Evolutionary conservation across 2,888 invertebrate species (phyloP).

Genomic region (Hypselothyrea guttata): DNA sequence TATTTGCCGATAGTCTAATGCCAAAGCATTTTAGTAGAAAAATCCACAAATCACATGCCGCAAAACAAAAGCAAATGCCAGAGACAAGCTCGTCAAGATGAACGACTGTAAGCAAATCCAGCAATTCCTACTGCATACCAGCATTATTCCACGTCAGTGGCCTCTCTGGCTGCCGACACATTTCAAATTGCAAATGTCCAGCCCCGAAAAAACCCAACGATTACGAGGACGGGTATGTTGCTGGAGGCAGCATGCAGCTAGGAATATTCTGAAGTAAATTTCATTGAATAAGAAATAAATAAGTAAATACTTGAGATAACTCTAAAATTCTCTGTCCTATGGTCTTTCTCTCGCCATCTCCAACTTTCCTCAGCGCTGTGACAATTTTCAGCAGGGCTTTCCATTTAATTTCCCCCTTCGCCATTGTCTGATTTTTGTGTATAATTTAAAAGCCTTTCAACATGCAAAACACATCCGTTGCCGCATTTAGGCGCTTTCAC

Average conservation of each 20-base stretch:
- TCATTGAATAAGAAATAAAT: constrained; percentile 73
- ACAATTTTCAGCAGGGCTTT: constrained; percentile 45
- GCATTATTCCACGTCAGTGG: constrained; percentile 73
- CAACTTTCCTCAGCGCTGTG: constrained; percentile 29
- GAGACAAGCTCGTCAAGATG: constrained; percentile 50
- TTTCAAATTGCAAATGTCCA: constrained; percentile 67
- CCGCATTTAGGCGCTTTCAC: constrained; percentile 51
- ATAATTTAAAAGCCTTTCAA: constrained; percentile 51
- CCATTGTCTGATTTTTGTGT: constrained; percentile 19
- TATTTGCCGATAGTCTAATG: constrained; percentile 60
- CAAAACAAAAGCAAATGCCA: constrained; percentile 65
- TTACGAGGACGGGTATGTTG: constrained; percentile 31
- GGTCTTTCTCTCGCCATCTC: neutral
- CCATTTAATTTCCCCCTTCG: constrained; percentile 35
- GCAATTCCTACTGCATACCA: constrained; percentile 55
- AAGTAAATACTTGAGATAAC: constrained; percentile 73
- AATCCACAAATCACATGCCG: constrained; percentile 68
- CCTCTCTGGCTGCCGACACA: constrained; percentile 41
- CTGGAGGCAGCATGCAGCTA: constrained; percentile 28
- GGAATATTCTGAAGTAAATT: constrained; percentile 68
- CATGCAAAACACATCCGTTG: constrained; percentile 69
- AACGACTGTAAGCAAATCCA: constrained; percentile 55
- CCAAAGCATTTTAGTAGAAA: constrained; percentile 63
- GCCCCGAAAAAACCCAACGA: constrained; percentile 7
- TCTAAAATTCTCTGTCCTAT: constrained; percentile 23